A percentile compares a stretch with the other conserved stretches of the same genome.
Evolutionary conservation across 2,797 vertebrate genomes (phyloP).

Genomic region (Gymnothorax reevesii): DNA sequence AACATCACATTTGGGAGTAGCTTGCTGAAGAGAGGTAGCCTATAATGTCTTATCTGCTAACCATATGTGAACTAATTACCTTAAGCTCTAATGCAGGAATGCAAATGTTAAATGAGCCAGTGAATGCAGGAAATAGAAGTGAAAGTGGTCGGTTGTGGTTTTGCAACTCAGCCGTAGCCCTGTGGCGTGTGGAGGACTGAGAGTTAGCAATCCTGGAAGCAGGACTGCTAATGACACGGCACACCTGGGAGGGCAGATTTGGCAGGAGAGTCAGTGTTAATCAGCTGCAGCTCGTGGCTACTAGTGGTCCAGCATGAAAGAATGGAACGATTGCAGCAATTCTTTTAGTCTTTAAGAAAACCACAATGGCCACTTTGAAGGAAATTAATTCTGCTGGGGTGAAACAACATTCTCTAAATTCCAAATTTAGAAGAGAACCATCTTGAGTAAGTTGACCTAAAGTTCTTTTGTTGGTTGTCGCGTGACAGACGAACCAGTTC

Average conservation of each 20-base stretch:
- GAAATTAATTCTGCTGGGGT: slow-evolving; percentile 63
- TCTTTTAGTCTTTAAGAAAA: slow-evolving; percentile 19
- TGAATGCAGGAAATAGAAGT: slow-evolving; percentile 61
- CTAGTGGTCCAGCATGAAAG: slow-evolving; percentile 61
- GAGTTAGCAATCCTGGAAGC: slow-evolving; percentile 61
- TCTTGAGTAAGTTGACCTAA: slow-evolving; percentile 56
- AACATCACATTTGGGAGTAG: slow-evolving; percentile 5
- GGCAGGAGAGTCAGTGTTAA: slow-evolving; percentile 71
- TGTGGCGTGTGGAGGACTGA: slow-evolving; percentile 66
- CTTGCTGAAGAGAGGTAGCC: neutral
- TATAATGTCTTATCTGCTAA: slow-evolving; percentile 52
- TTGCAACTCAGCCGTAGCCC: slow-evolving; percentile 60
- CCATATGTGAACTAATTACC: slow-evolving; percentile 50
- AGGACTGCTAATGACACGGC: slow-evolving; percentile 71
- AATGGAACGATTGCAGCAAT: slow-evolving; percentile 53
- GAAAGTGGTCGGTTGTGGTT: slow-evolving; percentile 73
- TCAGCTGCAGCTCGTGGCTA: slow-evolving; percentile 68
- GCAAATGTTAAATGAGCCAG: slow-evolving; percentile 65
- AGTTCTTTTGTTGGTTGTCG: slow-evolving; percentile 55
- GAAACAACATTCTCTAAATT: slow-evolving; percentile 55
- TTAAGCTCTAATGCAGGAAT: slow-evolving; percentile 66
- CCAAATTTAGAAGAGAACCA: slow-evolving; percentile 56
- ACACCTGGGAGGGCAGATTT: slow-evolving; percentile 81
- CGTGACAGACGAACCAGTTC: slow-evolving; percentile 56
- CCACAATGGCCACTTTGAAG: slow-evolving; percentile 50